A percentile compares a stretch with the other conserved stretches of the same genome.
Evolutionary conservation across 2,888 invertebrate species (phyloP).

Genomic region (Cremastinae sp.): DNA sequence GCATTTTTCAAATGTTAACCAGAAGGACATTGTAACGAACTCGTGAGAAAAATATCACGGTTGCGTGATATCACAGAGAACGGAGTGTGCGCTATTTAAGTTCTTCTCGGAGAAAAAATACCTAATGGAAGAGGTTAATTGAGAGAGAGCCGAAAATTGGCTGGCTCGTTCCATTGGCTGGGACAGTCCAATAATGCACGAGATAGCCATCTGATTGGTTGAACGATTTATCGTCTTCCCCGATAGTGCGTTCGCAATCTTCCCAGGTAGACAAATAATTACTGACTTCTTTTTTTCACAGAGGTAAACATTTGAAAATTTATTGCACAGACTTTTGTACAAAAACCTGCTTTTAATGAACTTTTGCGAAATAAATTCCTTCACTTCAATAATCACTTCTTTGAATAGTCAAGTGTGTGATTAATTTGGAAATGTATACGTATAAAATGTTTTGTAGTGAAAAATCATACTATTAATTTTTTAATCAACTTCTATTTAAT

Average conservation of each 20-base stretch:
- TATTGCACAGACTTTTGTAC: neutral
- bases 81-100: slow-evolving; percentile 6
- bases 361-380: too few relatives aligned
- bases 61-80: slow-evolving; percentile 31
- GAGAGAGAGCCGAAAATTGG: slow-evolving; percentile 15
- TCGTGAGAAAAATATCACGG: neutral
- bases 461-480: too few relatives aligned
- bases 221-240: slow-evolving; percentile 8
- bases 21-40: too few relatives aligned
- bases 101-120: neutral
- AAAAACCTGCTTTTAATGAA: too few relatives aligned
- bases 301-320: neutral
- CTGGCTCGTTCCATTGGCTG: slow-evolving; percentile 19
- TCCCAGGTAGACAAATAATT: slow-evolving; percentile 14
- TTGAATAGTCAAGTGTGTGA: too few relatives aligned
- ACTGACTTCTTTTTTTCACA: too few relatives aligned
- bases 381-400: too few relatives aligned
- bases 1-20: too few relatives aligned
- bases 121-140: slow-evolving; percentile 30
- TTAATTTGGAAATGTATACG: too few relatives aligned
- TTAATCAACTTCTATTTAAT: too few relatives aligned
- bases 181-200: slow-evolving; percentile 1
- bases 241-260: slow-evolving; percentile 25
- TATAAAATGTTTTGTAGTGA: too few relatives aligned
- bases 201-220: slow-evolving; percentile 15